Evolutionary conservation across 2,113 vertebrate species (phyloP).

Genomic region (Coracopsis vasa): DNA sequence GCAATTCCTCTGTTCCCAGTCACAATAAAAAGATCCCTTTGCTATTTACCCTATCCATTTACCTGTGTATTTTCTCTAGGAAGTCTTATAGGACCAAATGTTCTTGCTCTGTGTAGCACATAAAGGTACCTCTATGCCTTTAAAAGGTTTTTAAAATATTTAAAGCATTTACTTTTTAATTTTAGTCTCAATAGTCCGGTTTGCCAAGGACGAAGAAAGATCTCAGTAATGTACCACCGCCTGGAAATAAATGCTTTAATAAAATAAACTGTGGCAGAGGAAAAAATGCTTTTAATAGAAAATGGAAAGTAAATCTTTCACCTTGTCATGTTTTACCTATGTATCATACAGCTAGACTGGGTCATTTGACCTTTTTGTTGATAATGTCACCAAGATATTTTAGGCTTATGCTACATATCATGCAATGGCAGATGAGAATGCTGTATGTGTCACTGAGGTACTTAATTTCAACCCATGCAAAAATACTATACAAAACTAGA

Average conservation of each 20-base stretch:
- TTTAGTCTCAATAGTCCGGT: neutral
- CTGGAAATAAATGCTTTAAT: neutral
- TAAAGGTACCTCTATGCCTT: neutral
- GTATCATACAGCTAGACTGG: neutral
- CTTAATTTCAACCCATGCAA: conserved; percentile 17
- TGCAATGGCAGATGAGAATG: neutral
- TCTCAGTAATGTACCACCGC: neutral
- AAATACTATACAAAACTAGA: neutral
- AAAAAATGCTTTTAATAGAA: neutral
- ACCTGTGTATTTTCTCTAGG: neutral
- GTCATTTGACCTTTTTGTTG: conserved; percentile 45
- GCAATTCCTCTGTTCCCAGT: neutral
- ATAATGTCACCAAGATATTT: conserved; percentile 40
- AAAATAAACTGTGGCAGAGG: neutral
- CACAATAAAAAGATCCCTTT: neutral
- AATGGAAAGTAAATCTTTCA: neutral
- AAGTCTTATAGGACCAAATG: neutral
- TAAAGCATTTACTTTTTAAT: neutral
- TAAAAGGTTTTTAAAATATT: neutral
- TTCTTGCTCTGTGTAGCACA: neutral
- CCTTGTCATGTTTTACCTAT: neutral
- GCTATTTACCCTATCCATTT: neutral
- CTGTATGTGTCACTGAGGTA: neutral
- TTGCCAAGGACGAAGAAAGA: neutral
- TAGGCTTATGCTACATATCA: neutral